Base-by-base conservation (phyloP, 2,888 invertebrate genomes). In the Teinopalpus imperialis region DNA sequence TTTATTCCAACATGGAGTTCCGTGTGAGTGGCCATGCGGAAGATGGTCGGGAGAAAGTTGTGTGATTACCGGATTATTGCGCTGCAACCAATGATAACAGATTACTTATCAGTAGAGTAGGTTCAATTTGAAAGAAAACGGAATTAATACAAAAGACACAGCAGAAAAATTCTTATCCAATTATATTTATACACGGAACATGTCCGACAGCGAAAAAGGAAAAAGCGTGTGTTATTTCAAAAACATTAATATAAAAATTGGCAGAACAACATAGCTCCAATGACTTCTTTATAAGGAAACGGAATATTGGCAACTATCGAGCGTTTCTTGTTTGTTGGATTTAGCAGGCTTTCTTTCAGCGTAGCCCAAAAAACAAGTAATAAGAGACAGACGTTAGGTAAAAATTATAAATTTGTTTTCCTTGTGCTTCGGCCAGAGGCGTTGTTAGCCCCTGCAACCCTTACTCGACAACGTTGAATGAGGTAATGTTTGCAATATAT, bases 331-430 rank as follows among this genome's bases (percentile, higher is more conserved):
- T 10, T 7, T 12, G 21, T 23, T 10, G 20, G 18, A 29, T 21
- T 40, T 21, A n/a, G 30, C 13, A 29, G 20, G 8, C 20, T 23
- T 31, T 30, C 10, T 21, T n/a, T 13, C 30, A 4, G 7, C 8
- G 9, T 8, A 10, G 9, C 20, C 7, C 23, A 23, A 21, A 9
- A 40, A 23, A 39, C 29, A 21, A 10, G 24, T 14, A 47, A 31
- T 36, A 20, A 35, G 31, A 10, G 21, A 14, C n/a, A 30, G 39
- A 36, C 40, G 30, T 13, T 32, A 10, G 7, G 32, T 31, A 50
- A 50, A 53, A 53, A 42, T 56, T 56, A 56, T 50, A 51, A 52
- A 48, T 52, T 53, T 54, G 50, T 53, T 56, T 52, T 54, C 21
- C 29, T 39, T 20, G 21, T 40, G 43, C 36, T 6, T 1, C 8